A percentile compares a stretch with the other conserved stretches of the same genome.
Conservation (phyloP, 2,888 invertebrate genomes). For the Drymonia ruficornis region DNA sequence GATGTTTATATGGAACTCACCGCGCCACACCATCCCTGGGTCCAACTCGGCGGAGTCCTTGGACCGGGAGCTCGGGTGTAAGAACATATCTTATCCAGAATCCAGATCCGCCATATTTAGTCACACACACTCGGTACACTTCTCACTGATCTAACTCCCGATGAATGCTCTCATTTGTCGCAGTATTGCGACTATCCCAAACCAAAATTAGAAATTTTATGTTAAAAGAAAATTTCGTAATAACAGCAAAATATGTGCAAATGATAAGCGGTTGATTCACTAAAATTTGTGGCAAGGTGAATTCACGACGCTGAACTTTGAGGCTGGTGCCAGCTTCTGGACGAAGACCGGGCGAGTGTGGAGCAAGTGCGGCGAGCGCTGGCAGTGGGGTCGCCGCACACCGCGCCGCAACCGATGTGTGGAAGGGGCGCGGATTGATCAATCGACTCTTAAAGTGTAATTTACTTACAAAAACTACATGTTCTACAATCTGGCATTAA, state of each 20-base stretch:
- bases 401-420: conserved; percentile 31
- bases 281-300: conserved; percentile 8
- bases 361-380: conserved; percentile 46
- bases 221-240: conserved; percentile 7
- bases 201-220: conserved; percentile 25
- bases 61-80: conserved; percentile 76
- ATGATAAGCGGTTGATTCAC: conserved; percentile 5
- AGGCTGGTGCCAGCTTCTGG: conserved; percentile 27
- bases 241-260: conserved; percentile 1
- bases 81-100: conserved; percentile 81
- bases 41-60: conserved; percentile 77
- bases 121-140: conserved; percentile 58
- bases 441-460: conserved; percentile 45
- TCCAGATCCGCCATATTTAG: conserved; percentile 76
- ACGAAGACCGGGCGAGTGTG: conserved; percentile 57
- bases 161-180: conserved; percentile 31
- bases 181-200: conserved; percentile 35
- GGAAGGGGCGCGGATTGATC: conserved; percentile 55
- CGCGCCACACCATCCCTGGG: conserved; percentile 76
- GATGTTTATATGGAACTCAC: conserved; percentile 56
- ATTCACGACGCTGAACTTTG: conserved; percentile 53
- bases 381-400: conserved; percentile 23
- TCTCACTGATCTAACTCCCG: conserved; percentile 40
- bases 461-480: conserved; percentile 8
- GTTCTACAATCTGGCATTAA: too few relatives aligned